Conservation (phyloP, 2,113 vertebrate genomes). For the Pantherophis guttatus region DNA sequence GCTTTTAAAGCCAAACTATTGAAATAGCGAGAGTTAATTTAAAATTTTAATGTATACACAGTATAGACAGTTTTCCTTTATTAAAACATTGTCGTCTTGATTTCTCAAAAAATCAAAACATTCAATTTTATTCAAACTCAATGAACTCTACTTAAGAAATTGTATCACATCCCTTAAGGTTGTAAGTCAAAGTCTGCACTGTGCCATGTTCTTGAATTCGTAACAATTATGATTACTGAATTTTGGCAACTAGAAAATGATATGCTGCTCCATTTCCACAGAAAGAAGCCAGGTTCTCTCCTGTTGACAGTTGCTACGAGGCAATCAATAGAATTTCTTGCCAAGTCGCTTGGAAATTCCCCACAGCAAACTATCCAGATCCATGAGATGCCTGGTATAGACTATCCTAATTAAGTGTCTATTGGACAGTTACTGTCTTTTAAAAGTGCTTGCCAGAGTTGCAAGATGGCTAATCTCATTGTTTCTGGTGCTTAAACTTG, state of each 20-base stretch:
- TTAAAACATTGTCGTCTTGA: conserved; percentile 13
- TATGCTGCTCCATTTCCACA: neutral
- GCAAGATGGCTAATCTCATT: neutral
- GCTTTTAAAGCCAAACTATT: neutral
- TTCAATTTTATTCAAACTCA: neutral
- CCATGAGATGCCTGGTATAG: neutral
- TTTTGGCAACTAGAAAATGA: neutral
- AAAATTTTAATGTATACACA: neutral
- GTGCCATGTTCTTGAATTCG: neutral
- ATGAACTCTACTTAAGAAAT: conserved; percentile 23
- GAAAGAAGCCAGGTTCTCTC: neutral
- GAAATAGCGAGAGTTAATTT: neutral
- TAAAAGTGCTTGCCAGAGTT: neutral
- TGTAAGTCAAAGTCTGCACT: neutral
- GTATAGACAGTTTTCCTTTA: neutral
- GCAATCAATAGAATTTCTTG: neutral
- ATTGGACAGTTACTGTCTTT: neutral
- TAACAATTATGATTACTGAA: neutral
- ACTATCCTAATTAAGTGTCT: neutral
- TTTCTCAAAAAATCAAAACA: neutral
- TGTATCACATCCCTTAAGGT: neutral
- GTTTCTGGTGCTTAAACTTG: neutral
- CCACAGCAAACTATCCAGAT: neutral
- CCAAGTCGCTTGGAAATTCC: neutral
- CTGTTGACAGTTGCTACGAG: neutral